Conservation (phyloP, 1,140 invertebrate species). For the Schmidtea mediterranea region DNA sequence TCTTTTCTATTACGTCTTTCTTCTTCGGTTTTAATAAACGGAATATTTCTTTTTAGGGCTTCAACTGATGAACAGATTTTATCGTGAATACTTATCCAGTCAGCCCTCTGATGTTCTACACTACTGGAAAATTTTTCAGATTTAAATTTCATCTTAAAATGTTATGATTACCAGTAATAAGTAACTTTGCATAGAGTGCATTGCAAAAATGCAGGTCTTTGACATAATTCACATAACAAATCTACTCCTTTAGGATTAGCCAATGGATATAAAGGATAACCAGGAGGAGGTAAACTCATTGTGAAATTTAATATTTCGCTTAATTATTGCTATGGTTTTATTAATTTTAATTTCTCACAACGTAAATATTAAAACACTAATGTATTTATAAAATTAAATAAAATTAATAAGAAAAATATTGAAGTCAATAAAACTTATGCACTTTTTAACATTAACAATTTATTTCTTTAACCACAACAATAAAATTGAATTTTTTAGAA, state of each 20-base stretch:
- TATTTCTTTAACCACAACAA: no score
- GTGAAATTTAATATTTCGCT: no score
- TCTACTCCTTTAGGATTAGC: slow-evolving; percentile 24
- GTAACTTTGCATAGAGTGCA: slow-evolving; percentile 24
- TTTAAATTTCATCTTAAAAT: background rate
- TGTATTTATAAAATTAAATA: no score
- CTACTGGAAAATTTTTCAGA: slow-evolving; percentile 14
- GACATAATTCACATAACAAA: slow-evolving; percentile 22
- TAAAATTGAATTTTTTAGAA: no score
- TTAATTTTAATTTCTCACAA: no score
- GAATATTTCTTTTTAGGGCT: slow-evolving; percentile 15
- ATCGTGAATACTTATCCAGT: slow-evolving; percentile 26
- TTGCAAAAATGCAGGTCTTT: slow-evolving; percentile 23
- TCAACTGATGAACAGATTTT: slow-evolving; percentile 23
- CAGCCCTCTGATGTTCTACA: slow-evolving; percentile 24
- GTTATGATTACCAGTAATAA: slow-evolving; percentile 23
- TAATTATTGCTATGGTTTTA: no score
- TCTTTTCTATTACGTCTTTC: slow-evolving; percentile 15
- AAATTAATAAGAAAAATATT: no score
- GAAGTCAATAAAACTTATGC: no score
- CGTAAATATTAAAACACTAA: no score
- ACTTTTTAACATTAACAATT: no score
- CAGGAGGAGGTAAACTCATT: no score
- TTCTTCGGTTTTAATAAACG: slow-evolving; percentile 25
- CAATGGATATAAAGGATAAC: slow-evolving; percentile 14